Conservation (phyloP, 2,113 vertebrate species). For the Naja naja region DNA sequence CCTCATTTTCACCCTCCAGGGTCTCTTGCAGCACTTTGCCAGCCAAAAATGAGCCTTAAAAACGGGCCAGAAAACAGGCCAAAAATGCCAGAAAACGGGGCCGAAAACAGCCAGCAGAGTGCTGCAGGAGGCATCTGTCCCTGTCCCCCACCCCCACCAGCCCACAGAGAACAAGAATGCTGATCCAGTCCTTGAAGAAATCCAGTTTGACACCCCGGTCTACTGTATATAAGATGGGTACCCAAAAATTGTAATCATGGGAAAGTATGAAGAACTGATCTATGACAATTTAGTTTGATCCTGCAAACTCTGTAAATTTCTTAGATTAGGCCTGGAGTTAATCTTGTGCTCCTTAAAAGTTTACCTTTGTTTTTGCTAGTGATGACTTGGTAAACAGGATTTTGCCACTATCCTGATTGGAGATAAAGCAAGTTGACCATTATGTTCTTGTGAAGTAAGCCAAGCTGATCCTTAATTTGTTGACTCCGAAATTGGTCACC, state of each 20-base stretch:
- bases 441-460: constrained; percentile 15
- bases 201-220: neutral
- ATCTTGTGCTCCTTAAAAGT: neutral
- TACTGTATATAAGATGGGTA: neutral
- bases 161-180: too few relatives aligned
- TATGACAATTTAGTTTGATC: neutral
- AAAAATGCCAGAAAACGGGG: too few relatives aligned
- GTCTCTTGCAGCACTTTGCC: too few relatives aligned
- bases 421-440: neutral
- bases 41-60: too few relatives aligned
- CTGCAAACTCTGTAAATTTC: neutral
- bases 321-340: neutral
- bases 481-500: neutral
- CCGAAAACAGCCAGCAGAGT: too few relatives aligned
- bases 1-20: too few relatives aligned
- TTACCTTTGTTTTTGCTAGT: neutral
- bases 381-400: neutral
- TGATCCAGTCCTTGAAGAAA: too few relatives aligned
- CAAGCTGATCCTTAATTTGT: accelerated
- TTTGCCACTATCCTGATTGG: neutral
- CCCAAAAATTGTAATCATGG: neutral
- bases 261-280: neutral
- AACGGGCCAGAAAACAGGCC: too few relatives aligned
- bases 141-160: too few relatives aligned
- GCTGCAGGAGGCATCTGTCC: too few relatives aligned